Evolutionary conservation across 2,797 vertebrate genomes (phyloP), one percentile per base, ranked within the genome.

Genomic region (Allenopithecus nigroviridis): DNA sequence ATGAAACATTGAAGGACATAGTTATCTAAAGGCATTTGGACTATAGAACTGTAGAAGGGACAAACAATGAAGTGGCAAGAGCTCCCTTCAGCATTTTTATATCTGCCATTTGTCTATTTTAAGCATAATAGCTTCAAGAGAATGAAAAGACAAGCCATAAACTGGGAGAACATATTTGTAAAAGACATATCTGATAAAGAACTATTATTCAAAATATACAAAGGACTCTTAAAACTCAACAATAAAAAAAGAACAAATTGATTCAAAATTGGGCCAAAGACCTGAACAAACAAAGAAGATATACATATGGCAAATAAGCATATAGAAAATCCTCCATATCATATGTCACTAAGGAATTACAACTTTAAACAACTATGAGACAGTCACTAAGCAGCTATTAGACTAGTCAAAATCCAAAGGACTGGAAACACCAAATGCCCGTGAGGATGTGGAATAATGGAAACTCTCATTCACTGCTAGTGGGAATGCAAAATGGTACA

Each of bases 221-320:
- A 81, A n/a, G 78, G 74, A 48, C 30, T 14, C 28, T 95, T 83
- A 74, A 85, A 95, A 78, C 6, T 85, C 9, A 78, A 50, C 75
- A 72, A 72, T 43, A 17, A 95, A 61, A 48, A 59, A 94, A 72
- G 11, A n/a, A 57, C 2, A 11, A 39, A 21, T 12, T 48, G 72
- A 61, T 83, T 95, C 4, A 61, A 93, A 96, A 93, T 48, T 87
- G 13, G 41, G 24, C 59, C 50, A 90, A 89, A 89, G 74, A 57
- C 33, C 12, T 7, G 2, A 95, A 79, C 64, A 95, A 81, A 2
- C 36, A 86, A 55, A 59, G 55, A 72, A 91, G 13, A 68, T 4
- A 12, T 11, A 33, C 11, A 33, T 53, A 90, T 78, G 48, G 8
- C 81, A 92, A 87, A 84, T 36, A 85, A 78, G 8, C 36, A 50